Conservation (phyloP, 2,113 vertebrate species). For the Anolis sagrei region DNA sequence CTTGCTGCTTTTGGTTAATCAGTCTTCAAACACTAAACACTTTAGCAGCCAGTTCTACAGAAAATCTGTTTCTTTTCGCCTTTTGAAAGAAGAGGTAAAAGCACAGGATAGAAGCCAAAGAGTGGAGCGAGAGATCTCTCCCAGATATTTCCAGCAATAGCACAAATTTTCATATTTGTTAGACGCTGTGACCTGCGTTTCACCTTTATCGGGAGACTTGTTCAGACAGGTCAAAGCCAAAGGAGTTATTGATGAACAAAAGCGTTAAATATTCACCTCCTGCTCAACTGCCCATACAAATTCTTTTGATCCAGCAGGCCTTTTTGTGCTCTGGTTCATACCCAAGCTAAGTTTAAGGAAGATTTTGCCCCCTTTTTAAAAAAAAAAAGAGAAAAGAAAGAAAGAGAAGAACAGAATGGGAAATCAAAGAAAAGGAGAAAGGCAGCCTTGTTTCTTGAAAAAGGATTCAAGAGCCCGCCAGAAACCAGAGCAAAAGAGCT, state of each 20-base stretch:
- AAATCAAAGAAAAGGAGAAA: neutral
- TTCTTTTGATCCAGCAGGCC: conserved; percentile 80
- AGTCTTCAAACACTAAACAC: neutral
- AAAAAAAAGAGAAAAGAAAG: neutral
- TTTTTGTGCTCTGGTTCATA: conserved; percentile 75
- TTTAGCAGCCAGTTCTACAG: neutral
- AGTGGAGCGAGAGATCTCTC: conserved; percentile 16
- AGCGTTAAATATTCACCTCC: conserved; percentile 94
- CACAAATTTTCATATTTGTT: conserved; percentile 87
- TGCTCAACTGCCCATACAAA: conserved; percentile 80
- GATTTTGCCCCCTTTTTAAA: neutral
- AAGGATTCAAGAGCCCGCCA: conserved; percentile 1
- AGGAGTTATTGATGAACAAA: conserved; percentile 93
- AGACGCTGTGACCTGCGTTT: conserved; percentile 98
- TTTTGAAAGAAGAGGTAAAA: neutral
- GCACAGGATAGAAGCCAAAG: conserved; percentile 2
- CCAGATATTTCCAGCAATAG: conserved; percentile 51
- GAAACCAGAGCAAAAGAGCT: conserved; percentile 28
- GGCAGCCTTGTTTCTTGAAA: neutral
- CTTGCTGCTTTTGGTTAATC: conserved; percentile 27
- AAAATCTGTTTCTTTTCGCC: neutral
- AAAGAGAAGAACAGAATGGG: neutral
- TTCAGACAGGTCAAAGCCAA: conserved; percentile 99
- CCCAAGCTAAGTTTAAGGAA: conserved; percentile 65
- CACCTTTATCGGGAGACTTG: conserved; percentile 90